Conservation (phyloP, 2,797 vertebrate genomes). For the Microcaecilia unicolor region DNA sequence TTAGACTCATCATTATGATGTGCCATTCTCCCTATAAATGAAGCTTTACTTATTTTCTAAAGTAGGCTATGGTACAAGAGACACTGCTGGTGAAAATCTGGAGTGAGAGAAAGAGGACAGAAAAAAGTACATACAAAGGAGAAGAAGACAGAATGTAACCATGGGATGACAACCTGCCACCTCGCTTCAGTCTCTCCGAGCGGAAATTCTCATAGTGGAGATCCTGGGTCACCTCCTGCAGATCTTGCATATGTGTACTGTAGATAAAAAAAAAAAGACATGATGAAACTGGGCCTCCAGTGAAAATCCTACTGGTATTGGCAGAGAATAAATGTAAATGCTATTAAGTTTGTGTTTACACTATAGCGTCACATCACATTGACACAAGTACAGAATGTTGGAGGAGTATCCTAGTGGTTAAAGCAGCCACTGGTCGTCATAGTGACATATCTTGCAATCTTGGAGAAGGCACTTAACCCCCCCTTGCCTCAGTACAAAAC, state of each 20-base stretch:
- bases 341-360: too few relatives aligned
- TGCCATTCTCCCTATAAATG: too few relatives aligned
- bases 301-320: too few relatives aligned
- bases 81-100: background rate
- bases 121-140: constrained; percentile 53
- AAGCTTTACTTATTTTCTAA: background rate
- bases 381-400: too few relatives aligned
- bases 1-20: too few relatives aligned
- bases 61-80: background rate
- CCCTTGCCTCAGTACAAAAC: too few relatives aligned
- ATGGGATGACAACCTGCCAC: constrained; percentile 79
- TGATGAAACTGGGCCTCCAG: background rate
- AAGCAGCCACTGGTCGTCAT: too few relatives aligned
- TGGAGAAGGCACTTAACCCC: too few relatives aligned
- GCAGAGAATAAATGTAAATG: too few relatives aligned
- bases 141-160: constrained; percentile 55
- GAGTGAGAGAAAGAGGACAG: constrained; percentile 11
- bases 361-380: too few relatives aligned
- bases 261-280: constrained; percentile 4
- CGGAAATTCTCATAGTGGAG: constrained; percentile 98
- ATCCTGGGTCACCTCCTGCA: constrained; percentile 97
- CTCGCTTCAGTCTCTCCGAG: constrained; percentile 91
- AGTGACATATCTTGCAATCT: too few relatives aligned
- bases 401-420: too few relatives aligned
- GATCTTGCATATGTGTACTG: constrained; percentile 97